Conservation (phyloP, 2,113 vertebrate genomes). For the Hippoglossus stenolepis region DNA sequence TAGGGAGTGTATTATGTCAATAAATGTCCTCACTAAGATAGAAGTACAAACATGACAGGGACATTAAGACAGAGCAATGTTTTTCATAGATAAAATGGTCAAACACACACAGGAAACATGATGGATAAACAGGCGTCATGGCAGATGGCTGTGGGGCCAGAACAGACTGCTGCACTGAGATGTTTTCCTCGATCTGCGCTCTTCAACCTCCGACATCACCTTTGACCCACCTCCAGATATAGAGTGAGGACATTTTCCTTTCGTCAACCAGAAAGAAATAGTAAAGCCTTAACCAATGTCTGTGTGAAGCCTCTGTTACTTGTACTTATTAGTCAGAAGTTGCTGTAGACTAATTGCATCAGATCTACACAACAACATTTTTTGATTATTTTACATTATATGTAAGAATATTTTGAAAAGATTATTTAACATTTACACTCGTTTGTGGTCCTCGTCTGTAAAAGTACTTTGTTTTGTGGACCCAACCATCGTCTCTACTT, state of each 20-base stretch:
- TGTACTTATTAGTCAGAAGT: too few species aligned
- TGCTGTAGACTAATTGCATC: background rate
- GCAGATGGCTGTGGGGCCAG: conserved; percentile 53
- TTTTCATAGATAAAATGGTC: background rate
- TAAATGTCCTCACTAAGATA: too few species aligned
- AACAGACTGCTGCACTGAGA: conserved; percentile 27
- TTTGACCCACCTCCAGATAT: conserved; percentile 35
- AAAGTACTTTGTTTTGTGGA: too few species aligned
- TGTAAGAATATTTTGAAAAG: too few species aligned
- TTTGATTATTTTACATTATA: too few species aligned
- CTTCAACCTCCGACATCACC: conserved; percentile 32
- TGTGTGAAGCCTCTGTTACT: too few species aligned
- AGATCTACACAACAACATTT: background rate
- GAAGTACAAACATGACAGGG: too few species aligned
- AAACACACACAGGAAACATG: conserved; percentile 47
- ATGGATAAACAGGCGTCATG: conserved; percentile 69
- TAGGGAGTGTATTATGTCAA: too few species aligned
- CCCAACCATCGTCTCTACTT: too few species aligned
- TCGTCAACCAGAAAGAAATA: conserved; percentile 10
- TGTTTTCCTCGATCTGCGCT: conserved; percentile 55
- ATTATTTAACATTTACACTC: too few species aligned
- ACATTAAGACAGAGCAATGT: background rate
- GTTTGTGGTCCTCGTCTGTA: too few species aligned
- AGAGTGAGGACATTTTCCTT: conserved; percentile 15
- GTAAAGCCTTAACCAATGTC: too few species aligned